phyloP scores from a whole-genome alignment of 2,797 vertebrate species.

The Neopelma chrysocephalum region DNA sequence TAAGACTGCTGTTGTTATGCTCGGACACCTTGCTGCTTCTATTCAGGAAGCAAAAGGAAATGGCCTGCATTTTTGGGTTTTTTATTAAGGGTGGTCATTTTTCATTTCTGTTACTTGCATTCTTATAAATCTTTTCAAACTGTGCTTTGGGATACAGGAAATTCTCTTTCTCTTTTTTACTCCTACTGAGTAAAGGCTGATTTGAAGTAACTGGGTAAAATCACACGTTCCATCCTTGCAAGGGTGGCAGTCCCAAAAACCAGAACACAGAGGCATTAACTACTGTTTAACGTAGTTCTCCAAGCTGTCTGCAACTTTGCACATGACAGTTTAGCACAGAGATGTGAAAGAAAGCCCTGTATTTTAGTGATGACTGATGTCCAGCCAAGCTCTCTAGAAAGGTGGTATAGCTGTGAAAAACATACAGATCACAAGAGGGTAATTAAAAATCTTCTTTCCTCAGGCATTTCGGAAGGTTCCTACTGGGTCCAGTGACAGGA shows the following conservation, averaged over 20 bases:
- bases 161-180: not conserved
- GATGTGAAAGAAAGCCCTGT: not conserved
- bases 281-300: not conserved
- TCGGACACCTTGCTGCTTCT: not conserved
- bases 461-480: not conserved
- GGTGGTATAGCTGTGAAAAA: not conserved
- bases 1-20: not conserved
- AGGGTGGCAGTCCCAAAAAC: not conserved
- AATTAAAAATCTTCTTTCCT: not conserved
- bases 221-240: rapidly evolving
- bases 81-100: not conserved
- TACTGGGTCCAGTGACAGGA: not conserved
- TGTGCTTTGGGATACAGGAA: not conserved
- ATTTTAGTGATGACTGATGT: not conserved
- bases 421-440: not conserved
- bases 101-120: not conserved
- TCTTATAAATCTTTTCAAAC: not conserved
- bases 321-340: not conserved
- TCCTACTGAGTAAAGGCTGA: not conserved
- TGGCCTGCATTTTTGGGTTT: not conserved
- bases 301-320: not conserved
- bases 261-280: not conserved
- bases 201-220: not conserved
- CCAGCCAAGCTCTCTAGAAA: not conserved
- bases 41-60: not conserved